Evolutionary conservation across 2,797 vertebrate genomes (phyloP), one percentile per base, ranked within the genome.

Genomic region (Chelon auratus): DNA sequence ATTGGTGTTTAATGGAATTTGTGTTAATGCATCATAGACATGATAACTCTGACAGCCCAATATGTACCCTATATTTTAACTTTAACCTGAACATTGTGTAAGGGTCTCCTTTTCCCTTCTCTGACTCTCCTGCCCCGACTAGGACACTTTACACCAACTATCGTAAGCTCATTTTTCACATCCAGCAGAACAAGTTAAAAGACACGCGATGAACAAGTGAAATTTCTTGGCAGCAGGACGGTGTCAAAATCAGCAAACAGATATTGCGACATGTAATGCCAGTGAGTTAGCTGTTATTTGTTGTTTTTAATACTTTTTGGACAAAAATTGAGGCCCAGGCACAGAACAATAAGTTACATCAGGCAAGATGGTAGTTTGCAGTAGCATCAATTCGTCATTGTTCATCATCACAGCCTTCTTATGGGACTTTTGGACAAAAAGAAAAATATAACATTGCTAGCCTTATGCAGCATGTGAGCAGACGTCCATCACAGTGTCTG

Each of bases 401-500:
- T 18, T 68, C 14, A 20, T 20, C 50, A 33, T 33, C 30, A 26
- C 22, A 30, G 6, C 39, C 48, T 20, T 48, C 13, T 30, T n/a
- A 4, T 30, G 36, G 11, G 15, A 2, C n/a, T 43, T 67, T 57
- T 26, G 48, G 48, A 50, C 10, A 15, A n/a, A 15, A 39, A 45
- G 37, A 54, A 48, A 30, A 62, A 57, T 26, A 12, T 5, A n/a
- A 39, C 22, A 18, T 48, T 36, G 5, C 37, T 6, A 11, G 55
- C 55, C 17, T 18, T 18, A 47, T 47, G 12, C 6, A 62, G 55
- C 22, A n/a, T 53, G 15, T 37, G 15, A 37, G n/a, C 24, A 79
- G 66, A 68, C 43, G 14, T 48, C 40, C 55, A 20, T 80, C 40
- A 64, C 56, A 54, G 17, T 59, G 24, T 48, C 36, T 68, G 60